These are phyloP conservation scores for Ahaetulla prasina DNA, from an alignment of 2,113 vertebrate genomes.

Conservation along the genomic window DNA sequence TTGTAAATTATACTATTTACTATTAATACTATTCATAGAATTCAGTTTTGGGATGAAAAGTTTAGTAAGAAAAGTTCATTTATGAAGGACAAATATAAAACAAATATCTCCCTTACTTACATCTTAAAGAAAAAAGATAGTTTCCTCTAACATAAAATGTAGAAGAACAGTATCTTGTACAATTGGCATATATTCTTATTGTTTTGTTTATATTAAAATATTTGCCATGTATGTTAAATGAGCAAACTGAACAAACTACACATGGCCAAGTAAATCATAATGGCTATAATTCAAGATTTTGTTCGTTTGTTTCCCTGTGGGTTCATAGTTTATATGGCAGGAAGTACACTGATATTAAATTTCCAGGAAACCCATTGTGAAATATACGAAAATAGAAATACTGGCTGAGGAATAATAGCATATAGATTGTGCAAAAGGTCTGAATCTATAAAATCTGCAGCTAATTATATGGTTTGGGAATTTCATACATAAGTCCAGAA, in stretches of 20 bases:
- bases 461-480: slow-evolving; percentile 62
- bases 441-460: slow-evolving; percentile 43
- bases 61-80: slow-evolving; percentile 8
- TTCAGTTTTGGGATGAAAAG: not conserved
- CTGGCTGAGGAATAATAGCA: slow-evolving; percentile 41
- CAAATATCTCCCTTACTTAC: not conserved
- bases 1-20: not conserved
- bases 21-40: not conserved
- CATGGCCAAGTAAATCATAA: slow-evolving; percentile 38
- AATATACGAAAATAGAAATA: slow-evolving; percentile 39
- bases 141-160: not conserved
- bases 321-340: slow-evolving; percentile 57
- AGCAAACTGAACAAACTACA: slow-evolving; percentile 18
- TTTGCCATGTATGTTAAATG: slow-evolving; percentile 1
- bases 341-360: slow-evolving; percentile 53
- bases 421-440: slow-evolving; percentile 1
- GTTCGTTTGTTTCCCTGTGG: slow-evolving; percentile 39
- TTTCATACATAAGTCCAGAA: slow-evolving; percentile 46
- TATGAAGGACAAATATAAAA: not conserved
- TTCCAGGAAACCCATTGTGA: slow-evolving; percentile 42
- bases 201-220: slow-evolving; percentile 1
- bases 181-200: not conserved
- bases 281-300: slow-evolving; percentile 44
- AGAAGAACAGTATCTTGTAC: slow-evolving; percentile 5
- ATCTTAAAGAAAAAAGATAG: not conserved